Base-by-base conservation (phyloP, 2,113 vertebrate species). In the Rhineura floridana region DNA sequence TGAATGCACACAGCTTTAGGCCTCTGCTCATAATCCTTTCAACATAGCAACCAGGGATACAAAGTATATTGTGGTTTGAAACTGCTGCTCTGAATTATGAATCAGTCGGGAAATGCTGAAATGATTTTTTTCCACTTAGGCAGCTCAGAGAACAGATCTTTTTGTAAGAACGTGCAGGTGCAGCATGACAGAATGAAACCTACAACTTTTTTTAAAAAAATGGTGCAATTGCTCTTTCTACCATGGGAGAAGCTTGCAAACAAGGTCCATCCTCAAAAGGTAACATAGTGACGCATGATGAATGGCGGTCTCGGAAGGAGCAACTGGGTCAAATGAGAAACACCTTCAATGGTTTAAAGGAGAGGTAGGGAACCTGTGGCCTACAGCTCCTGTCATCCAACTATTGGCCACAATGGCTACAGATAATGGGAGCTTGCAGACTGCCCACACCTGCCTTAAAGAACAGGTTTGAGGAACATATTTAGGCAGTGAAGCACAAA, bases 11-110 rank as follows among this genome's bases (percentile, higher is more conserved):
- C 55, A 85, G 92, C 89, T 87, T 90, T 94, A 86, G 89, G 67
- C 62, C 42, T 86, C 30, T 90, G 91, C 89, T 96, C 90, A 0
- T 95, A 94, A 96, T 93, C 94, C 92, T 93, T 95, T 91, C 90
- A 88, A 78, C 52, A 69, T 0, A 0, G 92, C 83, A 84, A 28
- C 36, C 78, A 78, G 89, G 75, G 94, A 93, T 92, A 94, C 88
- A 91, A 89, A 89, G 82, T 75, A 93, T 93, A 95, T 90, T 94
- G 94, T 89, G 76, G 85, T 69, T 90, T 84, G 85, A 92, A 94
- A 91, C 0, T 33, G 88, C 90, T 93, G 88, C 88, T 90, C 91
- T 93, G 88, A 94, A 93, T 90, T 91, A 93, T 89, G 81, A 91
- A 83, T 81, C 93, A 93, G 88, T 86, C 65, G 85, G 92, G 89